These are phyloP conservation scores for Orthosia cruda DNA, from an alignment of 2,888 invertebrate species.

Conservation along the genomic window DNA sequence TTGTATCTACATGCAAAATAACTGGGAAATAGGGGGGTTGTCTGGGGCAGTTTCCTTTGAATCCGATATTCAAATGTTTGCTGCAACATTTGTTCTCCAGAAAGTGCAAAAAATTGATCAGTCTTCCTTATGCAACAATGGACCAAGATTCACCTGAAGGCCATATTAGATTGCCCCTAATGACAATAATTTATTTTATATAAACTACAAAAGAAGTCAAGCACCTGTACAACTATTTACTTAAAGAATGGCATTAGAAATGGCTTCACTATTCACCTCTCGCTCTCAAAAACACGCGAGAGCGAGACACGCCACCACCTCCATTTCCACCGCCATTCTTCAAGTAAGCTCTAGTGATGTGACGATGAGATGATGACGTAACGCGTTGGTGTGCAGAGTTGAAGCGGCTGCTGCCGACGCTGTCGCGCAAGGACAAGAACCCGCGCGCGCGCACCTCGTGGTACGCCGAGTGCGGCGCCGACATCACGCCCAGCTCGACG, in stretches of 20 bases:
- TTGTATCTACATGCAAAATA: neutral
- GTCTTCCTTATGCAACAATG: neutral
- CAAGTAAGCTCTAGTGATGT: neutral
- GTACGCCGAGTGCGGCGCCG: conserved; percentile 93
- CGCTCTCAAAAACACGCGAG: neutral
- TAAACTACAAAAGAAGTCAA: conserved; percentile 16
- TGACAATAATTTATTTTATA: no score
- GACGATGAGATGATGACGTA: conserved; percentile 22
- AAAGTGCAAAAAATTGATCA: neutral
- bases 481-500: conserved; percentile 75
- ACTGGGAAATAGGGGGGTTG: neutral
- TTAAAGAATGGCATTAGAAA: conserved; percentile 10
- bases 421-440: conserved; percentile 88
- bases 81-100: no score
- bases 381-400: conserved; percentile 78
- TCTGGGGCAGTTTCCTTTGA: neutral
- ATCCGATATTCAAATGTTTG: neutral
- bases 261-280: conserved; percentile 2
- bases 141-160: neutral
- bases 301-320: neutral
- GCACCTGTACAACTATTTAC: conserved; percentile 15
- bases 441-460: conserved; percentile 92
- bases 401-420: conserved; percentile 88
- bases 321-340: conserved; percentile 16
- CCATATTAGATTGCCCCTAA: neutral